A percentile compares a stretch with the other conserved stretches of the same genome.
Conservation (phyloP, 1,140 invertebrate species). For the Triops cancriformis region DNA sequence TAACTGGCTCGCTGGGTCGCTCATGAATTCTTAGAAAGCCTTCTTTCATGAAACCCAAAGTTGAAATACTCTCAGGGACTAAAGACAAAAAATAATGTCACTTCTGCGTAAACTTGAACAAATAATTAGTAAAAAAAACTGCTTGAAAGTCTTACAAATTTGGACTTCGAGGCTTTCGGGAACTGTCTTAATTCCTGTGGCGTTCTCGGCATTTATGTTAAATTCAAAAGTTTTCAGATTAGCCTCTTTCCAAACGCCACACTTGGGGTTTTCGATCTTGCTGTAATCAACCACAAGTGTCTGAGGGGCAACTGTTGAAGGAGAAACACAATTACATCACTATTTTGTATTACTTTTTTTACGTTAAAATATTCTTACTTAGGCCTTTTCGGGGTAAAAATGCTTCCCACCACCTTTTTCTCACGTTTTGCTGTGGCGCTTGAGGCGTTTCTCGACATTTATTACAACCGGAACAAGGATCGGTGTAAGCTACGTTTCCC, state of each 20-base stretch:
- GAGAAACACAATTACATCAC: slow-evolving; percentile 19
- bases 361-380: neutral
- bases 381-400: slow-evolving; percentile 40
- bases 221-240: slow-evolving; percentile 53
- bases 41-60: slow-evolving; percentile 24
- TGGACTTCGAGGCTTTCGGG: slow-evolving; percentile 12
- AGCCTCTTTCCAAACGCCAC: slow-evolving; percentile 44
- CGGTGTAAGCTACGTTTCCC: slow-evolving; percentile 60
- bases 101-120: neutral
- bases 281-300: slow-evolving; percentile 40
- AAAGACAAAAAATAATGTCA: neutral
- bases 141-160: neutral
- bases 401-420: slow-evolving; percentile 46
- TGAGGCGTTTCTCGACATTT: slow-evolving; percentile 45
- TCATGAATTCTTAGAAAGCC: slow-evolving; percentile 23
- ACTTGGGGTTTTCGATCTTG: slow-evolving; percentile 52
- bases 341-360: slow-evolving; percentile 31
- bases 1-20: neutral
- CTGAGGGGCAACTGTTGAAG: neutral
- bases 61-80: slow-evolving; percentile 19
- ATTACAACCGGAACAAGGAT: slow-evolving; percentile 74
- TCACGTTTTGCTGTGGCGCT: slow-evolving; percentile 32
- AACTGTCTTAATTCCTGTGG: neutral
- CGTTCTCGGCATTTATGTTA: slow-evolving; percentile 41
- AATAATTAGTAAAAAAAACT: slow-evolving; percentile 14